Base-by-base conservation (phyloP, 1,140 invertebrate genomes). In the Bombus impatiens region DNA sequence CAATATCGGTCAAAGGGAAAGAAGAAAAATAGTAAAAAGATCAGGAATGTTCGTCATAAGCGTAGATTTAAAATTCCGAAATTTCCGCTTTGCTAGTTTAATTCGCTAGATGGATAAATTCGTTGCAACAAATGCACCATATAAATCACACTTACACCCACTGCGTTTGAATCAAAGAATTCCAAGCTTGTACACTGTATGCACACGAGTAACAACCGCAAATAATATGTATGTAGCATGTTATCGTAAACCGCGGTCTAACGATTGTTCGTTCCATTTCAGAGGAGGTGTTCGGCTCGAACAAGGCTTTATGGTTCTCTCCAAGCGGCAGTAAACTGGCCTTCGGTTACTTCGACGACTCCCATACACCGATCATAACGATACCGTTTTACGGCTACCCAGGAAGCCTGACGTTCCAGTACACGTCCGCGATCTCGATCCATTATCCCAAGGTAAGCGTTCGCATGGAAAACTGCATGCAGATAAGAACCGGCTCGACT, bases 271-370 rank as follows among this genome's bases (percentile, higher is more conserved):
- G 84, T 90, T 94, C 90, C 89, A 90, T 96, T 96, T 84, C 95
- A 98, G 98, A 99, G 97, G 98, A 99, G 94, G 97, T 99, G 12
- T 97, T 99, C 92, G 96, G 97, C 88, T 97, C 97, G 1, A 98
- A 98, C 83, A 96, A 97, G 89, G 98, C 98, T 1, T 93, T 98
- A 15, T 99, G 98, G 98, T 98, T 99, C 95, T 98, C 98, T 42
- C 96, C 97, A 0, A 96, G 97, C 90, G 98, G 98, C 10, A 96
- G 94, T n/a, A 97, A 96, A 91, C 90, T 99, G 78, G 97, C 97
- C 0, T 99, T 97, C 92, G 98, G 97, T 4, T 96, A 97, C 75
- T 99, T 98, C 94, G 97, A 99, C 94, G 98, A 99, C 93, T 70
- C 91, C 1, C 86, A 95, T 18, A 96, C 97, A 0, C 96, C 96